phyloP scores from a whole-genome alignment of 2,113 vertebrate species.

The Oryctolagus cuniculus region mOryCun1.1 NC_091432.1:177253501-177254000 shows the following conservation, averaged over 20 bases:
- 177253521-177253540: neutral
- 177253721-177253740: neutral
- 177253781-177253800: neutral
- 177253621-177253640: neutral
- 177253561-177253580: neutral
- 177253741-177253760: neutral
- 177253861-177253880: neutral
- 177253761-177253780: neutral
- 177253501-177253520: neutral
- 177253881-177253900: neutral
- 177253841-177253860: neutral
- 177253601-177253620: neutral
- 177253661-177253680: neutral
- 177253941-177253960: neutral
- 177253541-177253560: neutral
- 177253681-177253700: neutral
- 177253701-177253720: neutral
- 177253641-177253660: neutral
- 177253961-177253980: neutral
- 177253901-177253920: neutral
- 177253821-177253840: neutral
- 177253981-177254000: neutral
- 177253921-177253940: neutral
- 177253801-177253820: neutral
- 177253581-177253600: constrained; percentile 9